Conservation (phyloP, 2,888 invertebrate species). For the Chrysolina haemoptera region DNA sequence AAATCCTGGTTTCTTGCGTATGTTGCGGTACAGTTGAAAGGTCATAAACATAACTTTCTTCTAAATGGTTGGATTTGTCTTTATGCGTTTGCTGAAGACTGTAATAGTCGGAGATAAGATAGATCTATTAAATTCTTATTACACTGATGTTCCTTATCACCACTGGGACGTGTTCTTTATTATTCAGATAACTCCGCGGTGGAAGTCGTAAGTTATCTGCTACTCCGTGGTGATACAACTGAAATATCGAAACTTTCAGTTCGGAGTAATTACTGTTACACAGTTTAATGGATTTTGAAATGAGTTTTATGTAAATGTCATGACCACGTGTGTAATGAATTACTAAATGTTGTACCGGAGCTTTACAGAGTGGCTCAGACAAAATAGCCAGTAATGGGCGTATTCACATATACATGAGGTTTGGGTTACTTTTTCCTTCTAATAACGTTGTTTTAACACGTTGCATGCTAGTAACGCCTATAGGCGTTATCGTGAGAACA, state of each 20-base stretch:
- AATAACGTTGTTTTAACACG: too few species aligned
- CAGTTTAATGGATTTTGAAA: constrained; percentile 23
- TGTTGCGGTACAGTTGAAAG: constrained; percentile 42
- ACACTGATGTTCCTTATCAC: constrained; percentile 44
- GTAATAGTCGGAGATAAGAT: constrained; percentile 49
- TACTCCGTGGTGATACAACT: constrained; percentile 27
- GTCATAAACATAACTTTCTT: constrained; percentile 48
- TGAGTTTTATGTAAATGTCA: constrained; percentile 20
- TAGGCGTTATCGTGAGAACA: too few species aligned
- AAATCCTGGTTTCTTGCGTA: constrained; percentile 21
- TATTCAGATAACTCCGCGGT: constrained; percentile 41
- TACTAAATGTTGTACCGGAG: neutral
- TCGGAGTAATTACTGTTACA: constrained; percentile 22
- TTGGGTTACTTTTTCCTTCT: too few species aligned
- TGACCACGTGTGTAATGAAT: neutral
- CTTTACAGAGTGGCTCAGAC: neutral
- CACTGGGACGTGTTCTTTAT: constrained; percentile 47
- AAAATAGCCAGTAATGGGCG: neutral
- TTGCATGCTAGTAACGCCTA: too few species aligned
- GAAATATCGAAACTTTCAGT: constrained; percentile 21
- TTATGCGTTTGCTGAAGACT: constrained; percentile 45
- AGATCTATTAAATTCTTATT: constrained; percentile 50
- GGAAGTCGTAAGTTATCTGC: constrained; percentile 28
- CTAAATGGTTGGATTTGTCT: constrained; percentile 50
- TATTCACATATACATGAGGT: neutral